Evolutionary conservation across 2,888 invertebrate genomes (phyloP), one percentile per base, ranked within the genome.

Genomic region (Zhengitettix transpicula): DNA sequence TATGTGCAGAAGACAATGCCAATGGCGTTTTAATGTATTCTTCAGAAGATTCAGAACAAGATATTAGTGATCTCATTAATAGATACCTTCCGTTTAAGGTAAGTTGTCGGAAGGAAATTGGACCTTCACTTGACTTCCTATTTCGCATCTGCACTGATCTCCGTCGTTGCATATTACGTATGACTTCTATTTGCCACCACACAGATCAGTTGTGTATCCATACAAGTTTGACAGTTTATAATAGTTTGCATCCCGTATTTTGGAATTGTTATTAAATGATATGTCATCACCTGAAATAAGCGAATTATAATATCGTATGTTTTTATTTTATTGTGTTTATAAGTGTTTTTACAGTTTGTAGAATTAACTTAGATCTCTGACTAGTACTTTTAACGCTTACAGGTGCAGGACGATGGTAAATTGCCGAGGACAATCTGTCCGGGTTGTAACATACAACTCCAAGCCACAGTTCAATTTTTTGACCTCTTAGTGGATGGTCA

Each of bases 41-140:
- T 40, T 67, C 68, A 64, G 77, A 79, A 66, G 78, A 79, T 71
- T 78, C 78, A 73, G 79, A 78, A 66, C 75, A 77, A 66, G 80
- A 80, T 75, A 76, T 86, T 71, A 76, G 80, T 72, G 76, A 77
- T 65, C 73, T 84, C 69, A 79, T 87, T 64, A 87, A 87, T 73
- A 78, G 79, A 63, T 87, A 85, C 77, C 77, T 88, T 68, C 87
- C 87, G 17, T 73, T 87, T 63, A 84, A 83, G 81, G 87, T 87
- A 79, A 69, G 71, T 68, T 62, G 59, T 60, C 75, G 76, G 75
- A 76, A 70, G 62, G 70, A 72, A 73, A 66, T 75, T 75, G 76
- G 70, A 68, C 68, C 69, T 69, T 65, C 67, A 64, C 59, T 64
- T 66, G 65, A 65, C 64, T 63, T 62, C 62, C 60, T 62, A 56